Base-by-base conservation (phyloP, 2,888 invertebrate species). In the Matsumyia berberina region DNA sequence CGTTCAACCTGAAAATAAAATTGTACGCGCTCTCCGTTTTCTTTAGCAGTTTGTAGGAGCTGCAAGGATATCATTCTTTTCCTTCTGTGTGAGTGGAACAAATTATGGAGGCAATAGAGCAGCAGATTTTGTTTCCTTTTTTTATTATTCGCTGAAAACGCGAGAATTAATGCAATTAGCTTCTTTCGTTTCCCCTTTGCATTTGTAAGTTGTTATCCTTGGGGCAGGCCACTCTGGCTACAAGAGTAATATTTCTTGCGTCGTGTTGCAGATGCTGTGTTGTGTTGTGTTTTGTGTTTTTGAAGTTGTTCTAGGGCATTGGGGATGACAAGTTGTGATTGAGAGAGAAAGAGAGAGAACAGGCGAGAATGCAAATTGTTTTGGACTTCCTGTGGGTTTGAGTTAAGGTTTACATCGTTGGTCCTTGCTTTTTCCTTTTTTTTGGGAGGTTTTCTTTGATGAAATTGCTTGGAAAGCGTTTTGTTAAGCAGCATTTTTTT, bases 151-250 rank as follows among this genome's bases (percentile, higher is more conserved):
- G 73, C 57, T 83, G 83, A 79, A 69, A 83, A 79, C 83, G 79
- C 83, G 83, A 79, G 69, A 83, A 83, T 79, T 83, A 83, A 83
- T 83, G 79, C 83, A 83, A 83, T 83, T 83, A 83, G 73, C 79
- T 83, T 79, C 79, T 64, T 78, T 73, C 62, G 60, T 74, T 79
- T 49, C 35, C 60, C 39, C 29, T 49, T 62, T 73, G 67, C 66
- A 73, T 62, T 79, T 69, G 67, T 73, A 62, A 83, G 67, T 78
- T 83, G 78, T 64, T 78, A 79, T 79, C 79, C 79, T 64, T 66
- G 58, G 49, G 62, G 55, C 49, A 31, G 73, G 79, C 69, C 79
- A 74, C 64, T 66, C 24, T 24, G 67, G 67, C 67, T 53, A 83
- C 78, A 78, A 62, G 73, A 73, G 66, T 78, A 57, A 73, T 78